phyloP scores from a whole-genome alignment of 2,888 invertebrate species.

The Hyles lineata region DNA sequence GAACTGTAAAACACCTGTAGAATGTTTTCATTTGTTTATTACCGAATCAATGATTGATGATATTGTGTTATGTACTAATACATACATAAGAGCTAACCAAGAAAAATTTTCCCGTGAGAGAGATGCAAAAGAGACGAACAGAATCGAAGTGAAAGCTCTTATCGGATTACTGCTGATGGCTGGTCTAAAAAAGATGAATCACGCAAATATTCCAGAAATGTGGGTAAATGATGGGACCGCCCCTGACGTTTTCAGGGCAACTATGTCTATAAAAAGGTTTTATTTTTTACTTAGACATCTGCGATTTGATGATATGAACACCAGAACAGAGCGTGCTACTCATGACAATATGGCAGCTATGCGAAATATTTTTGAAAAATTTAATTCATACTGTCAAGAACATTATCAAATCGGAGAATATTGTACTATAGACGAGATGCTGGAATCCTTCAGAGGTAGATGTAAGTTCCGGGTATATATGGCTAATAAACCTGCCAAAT shows the following conservation, averaged over 20 bases:
- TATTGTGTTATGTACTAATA: too few species aligned
- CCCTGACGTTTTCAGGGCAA: slow-evolving; percentile 1
- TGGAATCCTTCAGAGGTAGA: slow-evolving; percentile 36
- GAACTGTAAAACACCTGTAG: too few species aligned
- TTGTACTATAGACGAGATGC: slow-evolving; percentile 37
- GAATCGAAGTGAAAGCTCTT: too few species aligned
- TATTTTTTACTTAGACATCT: background rate
- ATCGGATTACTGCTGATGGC: too few species aligned
- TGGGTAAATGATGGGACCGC: background rate
- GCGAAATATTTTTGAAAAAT: slow-evolving; percentile 1
- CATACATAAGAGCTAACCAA: too few species aligned
- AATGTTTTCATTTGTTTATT: too few species aligned
- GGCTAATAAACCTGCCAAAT: slow-evolving; percentile 39
- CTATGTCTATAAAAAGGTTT: background rate
- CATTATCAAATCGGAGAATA: slow-evolving; percentile 30
- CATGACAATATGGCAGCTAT: background rate
- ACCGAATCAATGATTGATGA: too few species aligned
- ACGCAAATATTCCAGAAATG: background rate
- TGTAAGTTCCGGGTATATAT: slow-evolving; percentile 38
- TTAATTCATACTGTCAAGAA: background rate
- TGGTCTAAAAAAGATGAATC: background rate
- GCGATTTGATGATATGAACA: slow-evolving; percentile 1
- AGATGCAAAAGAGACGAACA: too few species aligned
- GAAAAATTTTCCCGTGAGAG: too few species aligned
- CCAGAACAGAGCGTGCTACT: background rate